These are phyloP conservation scores for Drosophila tsacasi DNA, from an alignment of 1,140 invertebrate genomes.

Conservation along the genomic window DNA sequence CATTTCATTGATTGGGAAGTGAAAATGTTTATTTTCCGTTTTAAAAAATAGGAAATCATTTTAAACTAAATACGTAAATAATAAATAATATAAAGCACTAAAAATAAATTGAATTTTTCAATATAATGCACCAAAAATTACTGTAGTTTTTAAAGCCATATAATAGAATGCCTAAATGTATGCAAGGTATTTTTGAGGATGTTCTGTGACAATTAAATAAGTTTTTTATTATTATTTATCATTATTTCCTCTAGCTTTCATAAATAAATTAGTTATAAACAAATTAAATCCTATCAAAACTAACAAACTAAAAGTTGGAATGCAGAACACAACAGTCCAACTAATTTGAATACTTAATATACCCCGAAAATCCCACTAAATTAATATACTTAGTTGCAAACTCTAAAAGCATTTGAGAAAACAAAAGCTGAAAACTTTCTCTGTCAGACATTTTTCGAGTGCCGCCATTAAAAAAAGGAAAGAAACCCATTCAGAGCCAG, in stretches of 20 bases:
- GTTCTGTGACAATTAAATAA: too few species aligned
- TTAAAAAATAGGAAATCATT: background rate
- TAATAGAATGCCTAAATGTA: background rate
- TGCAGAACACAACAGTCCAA: background rate
- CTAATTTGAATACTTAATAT: conserved; percentile 3
- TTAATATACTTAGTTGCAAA: conserved; percentile 13
- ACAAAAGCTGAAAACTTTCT: conserved; percentile 5
- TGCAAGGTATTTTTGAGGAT: background rate
- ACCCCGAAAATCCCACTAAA: background rate
- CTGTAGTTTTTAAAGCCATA: background rate
- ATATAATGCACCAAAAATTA: too few species aligned
- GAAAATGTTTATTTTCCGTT: background rate
- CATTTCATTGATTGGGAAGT: background rate
- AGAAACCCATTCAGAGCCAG: background rate
- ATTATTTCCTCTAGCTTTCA: background rate
- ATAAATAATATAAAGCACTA: too few species aligned
- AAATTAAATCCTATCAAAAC: background rate
- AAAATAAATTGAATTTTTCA: too few species aligned
- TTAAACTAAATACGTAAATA: background rate
- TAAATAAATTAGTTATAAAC: background rate
- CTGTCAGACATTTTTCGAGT: conserved; percentile 4
- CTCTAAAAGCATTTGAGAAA: background rate
- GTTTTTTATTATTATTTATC: too few species aligned
- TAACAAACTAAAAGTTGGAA: background rate
- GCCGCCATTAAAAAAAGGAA: conserved; percentile 17